phyloP scores from a whole-genome alignment of 2,113 vertebrate species.

The Aegithalos caudatus region DNA sequence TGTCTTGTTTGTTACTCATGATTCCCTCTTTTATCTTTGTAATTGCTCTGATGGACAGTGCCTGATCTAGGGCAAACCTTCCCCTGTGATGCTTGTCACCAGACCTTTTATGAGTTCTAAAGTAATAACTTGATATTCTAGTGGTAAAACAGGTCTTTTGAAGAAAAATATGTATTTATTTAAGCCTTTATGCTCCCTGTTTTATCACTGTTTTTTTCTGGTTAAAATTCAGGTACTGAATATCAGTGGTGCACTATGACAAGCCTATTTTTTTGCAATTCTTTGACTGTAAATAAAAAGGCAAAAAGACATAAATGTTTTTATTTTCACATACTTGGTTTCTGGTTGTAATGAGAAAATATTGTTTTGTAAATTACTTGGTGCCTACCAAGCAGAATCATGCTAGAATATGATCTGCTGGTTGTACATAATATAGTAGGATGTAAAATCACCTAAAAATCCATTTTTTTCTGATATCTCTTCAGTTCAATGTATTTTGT shows the following conservation, averaged over 20 bases:
- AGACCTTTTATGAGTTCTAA: background rate
- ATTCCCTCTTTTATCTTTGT: background rate
- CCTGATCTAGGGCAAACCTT: background rate
- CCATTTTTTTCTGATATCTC: background rate
- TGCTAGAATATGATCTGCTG: background rate
- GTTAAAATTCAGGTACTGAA: background rate
- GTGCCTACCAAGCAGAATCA: background rate
- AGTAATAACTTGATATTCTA: background rate
- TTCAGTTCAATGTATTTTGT: background rate
- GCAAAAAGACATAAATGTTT: background rate
- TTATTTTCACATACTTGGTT: background rate
- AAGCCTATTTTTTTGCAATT: background rate
- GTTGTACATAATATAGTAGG: background rate
- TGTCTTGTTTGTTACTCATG: background rate
- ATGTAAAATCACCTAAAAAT: background rate
- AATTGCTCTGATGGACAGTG: background rate
- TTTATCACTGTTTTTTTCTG: background rate
- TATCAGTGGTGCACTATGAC: background rate
- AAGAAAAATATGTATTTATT: background rate
- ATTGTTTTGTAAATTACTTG: background rate
- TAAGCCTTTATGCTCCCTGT: background rate
- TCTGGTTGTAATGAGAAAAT: background rate
- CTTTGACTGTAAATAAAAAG: background rate
- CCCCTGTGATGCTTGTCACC: background rate
- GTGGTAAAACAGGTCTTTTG: background rate